A percentile compares a stretch with the other conserved stretches of the same genome.
These are phyloP conservation scores for Zygaena filipendulae DNA, from an alignment of 2,888 invertebrate species.

Conservation along the genomic window DNA sequence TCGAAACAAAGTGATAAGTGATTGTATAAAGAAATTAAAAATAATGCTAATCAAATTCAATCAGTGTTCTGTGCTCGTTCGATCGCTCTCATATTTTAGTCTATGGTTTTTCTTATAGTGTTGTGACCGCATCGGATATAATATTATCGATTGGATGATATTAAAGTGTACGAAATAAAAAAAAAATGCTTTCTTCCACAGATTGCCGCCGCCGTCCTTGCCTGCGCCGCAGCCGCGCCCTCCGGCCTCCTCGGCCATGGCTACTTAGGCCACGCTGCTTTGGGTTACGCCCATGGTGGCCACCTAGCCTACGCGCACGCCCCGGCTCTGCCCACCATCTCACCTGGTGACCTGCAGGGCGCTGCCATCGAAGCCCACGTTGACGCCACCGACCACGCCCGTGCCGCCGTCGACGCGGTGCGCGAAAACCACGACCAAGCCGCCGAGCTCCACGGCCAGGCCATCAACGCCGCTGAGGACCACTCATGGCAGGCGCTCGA, in stretches of 20 bases:
- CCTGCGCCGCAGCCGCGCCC: conserved; percentile 54
- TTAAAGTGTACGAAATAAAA: conserved; percentile 8
- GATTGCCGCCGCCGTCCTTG: conserved; percentile 66
- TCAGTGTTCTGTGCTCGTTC: neutral
- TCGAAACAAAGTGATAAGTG: conserved; percentile 11
- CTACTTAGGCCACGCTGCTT: conserved; percentile 12
- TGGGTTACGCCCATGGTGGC: conserved; percentile 12
- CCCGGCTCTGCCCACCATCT: conserved; percentile 47
- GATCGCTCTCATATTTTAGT: too few species aligned
- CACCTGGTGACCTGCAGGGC: conserved; percentile 50
- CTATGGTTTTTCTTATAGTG: conserved; percentile 20
- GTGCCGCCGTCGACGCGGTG: conserved; percentile 50
- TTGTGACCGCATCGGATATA: conserved; percentile 17
- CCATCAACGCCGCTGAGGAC: conserved; percentile 58
- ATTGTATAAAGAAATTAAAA: neutral
- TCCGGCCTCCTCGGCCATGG: conserved; percentile 40
- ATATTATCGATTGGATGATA: too few species aligned
- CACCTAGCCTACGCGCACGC: conserved; percentile 27
- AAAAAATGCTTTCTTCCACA: too few species aligned
- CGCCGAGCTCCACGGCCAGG: conserved; percentile 50
- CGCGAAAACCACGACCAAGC: conserved; percentile 59
- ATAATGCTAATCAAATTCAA: neutral
- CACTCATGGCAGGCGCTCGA: conserved; percentile 59
- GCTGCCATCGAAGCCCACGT: conserved; percentile 60
- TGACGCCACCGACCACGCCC: conserved; percentile 52